Evolutionary conservation across 2,797 vertebrate species (phyloP).

Genomic region (Nannoperca obscura): DNA sequence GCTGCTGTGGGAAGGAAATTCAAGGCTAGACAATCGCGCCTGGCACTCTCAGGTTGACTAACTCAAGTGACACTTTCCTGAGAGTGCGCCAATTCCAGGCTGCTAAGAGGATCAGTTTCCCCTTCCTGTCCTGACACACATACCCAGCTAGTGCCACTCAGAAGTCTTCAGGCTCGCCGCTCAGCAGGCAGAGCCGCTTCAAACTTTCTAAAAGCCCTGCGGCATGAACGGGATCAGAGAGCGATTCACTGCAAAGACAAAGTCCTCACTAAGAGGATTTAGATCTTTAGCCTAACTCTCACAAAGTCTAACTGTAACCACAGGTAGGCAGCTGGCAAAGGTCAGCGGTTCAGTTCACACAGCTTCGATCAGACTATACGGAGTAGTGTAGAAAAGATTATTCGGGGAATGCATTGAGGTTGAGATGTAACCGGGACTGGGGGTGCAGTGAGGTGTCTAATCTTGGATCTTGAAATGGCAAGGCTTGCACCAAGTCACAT

Average conservation of each 20-base stretch:
- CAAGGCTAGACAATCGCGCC: conserved; percentile 62
- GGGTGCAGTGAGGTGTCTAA: conserved; percentile 58
- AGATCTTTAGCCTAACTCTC: conserved; percentile 69
- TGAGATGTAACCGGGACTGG: conserved; percentile 2
- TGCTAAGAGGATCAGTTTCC: conserved; percentile 81
- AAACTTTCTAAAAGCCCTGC: conserved; percentile 52
- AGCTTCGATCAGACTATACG: conserved; percentile 1
- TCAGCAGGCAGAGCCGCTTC: conserved; percentile 41
- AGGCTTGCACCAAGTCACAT: conserved; percentile 49
- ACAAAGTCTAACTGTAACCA: conserved; percentile 53
- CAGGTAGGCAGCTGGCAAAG: conserved; percentile 30
- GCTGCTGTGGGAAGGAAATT: conserved; percentile 49
- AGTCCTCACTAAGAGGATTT: conserved; percentile 79
- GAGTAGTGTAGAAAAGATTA: neutral
- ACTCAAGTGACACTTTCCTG: conserved; percentile 80
- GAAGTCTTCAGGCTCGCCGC: conserved; percentile 43
- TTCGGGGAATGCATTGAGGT: neutral
- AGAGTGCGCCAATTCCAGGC: conserved; percentile 74
- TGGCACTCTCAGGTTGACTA: conserved; percentile 71
- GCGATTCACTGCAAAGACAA: conserved; percentile 67
- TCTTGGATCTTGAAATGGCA: conserved; percentile 55
- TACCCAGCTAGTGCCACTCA: conserved; percentile 54
- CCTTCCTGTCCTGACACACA: conserved; percentile 78
- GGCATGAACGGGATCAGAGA: conserved; percentile 54
- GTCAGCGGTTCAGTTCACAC: neutral